Evolutionary conservation across 2,888 invertebrate species (phyloP), one percentile per base, ranked within the genome.

Genomic region (Bursaphelenchus okinawaensis): DNA sequence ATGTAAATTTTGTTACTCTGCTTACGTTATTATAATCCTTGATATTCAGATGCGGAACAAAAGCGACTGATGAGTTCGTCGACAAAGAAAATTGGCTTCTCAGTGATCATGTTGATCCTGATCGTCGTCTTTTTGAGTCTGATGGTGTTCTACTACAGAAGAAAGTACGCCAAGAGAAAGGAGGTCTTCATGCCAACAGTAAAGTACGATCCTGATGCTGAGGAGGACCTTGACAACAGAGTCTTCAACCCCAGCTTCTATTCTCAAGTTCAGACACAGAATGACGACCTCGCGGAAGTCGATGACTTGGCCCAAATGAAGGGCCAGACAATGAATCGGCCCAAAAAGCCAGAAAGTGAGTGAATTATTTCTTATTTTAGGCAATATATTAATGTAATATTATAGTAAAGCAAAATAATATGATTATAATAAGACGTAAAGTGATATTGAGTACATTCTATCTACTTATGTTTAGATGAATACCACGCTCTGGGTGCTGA

Each of bases 121-220:
- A 54, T 69, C 8, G 56, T 75, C 2, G 67, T 72, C 24, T 23
- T 74, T n/a, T 29, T 75, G 7, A 65, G 69, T 7, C 66, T 55
- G 16, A 50, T 68, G 22, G 68, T 69, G 28, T 40, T 82, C 61
- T 78, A 80, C 73, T 82, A 82, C 63, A 68, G 82, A 3, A 69
- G 75, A 22, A 80, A 79, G 65, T 82, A 77, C 64, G 65, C 70
- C 26, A 74, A 75, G 65, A 80, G 77, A 61, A 77, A 75, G 68
- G 77, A 77, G 57, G 81, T 81, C 1, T 68, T 67, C 55, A 67
- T 75, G 60, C 80, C 80, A 1, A 75, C 77, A 7, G 82, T 70
- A 77, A 83, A 59, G 84, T 85, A 65, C 82, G 83, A 19, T 27
- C 8, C n/a, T 9, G 60, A 59, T 50, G 60, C 31, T 9, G 60